A percentile compares a stretch with the other conserved stretches of the same genome.
Conservation (phyloP, 2,113 vertebrate genomes). For the Chloebia gouldiae region DNA sequence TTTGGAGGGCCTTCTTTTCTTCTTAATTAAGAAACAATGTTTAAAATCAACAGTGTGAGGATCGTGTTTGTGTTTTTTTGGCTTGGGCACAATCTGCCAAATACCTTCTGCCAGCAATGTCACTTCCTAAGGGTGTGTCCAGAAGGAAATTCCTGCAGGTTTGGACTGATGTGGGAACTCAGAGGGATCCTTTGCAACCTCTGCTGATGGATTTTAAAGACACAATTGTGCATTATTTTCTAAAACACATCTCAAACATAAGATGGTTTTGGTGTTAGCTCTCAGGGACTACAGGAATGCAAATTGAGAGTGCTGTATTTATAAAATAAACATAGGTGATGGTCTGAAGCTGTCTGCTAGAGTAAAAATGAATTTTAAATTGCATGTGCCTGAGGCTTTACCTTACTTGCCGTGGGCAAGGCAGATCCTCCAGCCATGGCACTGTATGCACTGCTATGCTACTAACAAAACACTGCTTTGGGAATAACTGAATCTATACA, state of each 20-base stretch:
- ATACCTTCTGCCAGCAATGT: background rate
- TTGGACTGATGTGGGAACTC: background rate
- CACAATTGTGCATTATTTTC: constrained; percentile 27
- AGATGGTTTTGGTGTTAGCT: constrained; percentile 27
- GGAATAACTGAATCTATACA: constrained; percentile 50
- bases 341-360: constrained; percentile 40
- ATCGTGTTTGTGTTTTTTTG: background rate
- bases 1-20: background rate
- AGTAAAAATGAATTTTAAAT: constrained; percentile 70
- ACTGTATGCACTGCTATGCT: constrained; percentile 36
- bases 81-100: background rate
- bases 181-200: background rate
- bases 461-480: constrained; percentile 46
- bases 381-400: constrained; percentile 57
- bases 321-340: constrained; percentile 64
- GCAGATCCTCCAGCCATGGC: constrained; percentile 45
- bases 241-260: constrained; percentile 17
- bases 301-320: constrained; percentile 44
- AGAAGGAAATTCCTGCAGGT: background rate
- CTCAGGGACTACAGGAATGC: constrained; percentile 33
- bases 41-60: background rate
- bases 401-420: constrained; percentile 66
- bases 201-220: constrained; percentile 23
- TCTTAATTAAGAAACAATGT: background rate
- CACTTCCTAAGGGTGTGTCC: background rate